Conservation (phyloP, 2,888 invertebrate species). For the Iphiclides podalirius region DNA sequence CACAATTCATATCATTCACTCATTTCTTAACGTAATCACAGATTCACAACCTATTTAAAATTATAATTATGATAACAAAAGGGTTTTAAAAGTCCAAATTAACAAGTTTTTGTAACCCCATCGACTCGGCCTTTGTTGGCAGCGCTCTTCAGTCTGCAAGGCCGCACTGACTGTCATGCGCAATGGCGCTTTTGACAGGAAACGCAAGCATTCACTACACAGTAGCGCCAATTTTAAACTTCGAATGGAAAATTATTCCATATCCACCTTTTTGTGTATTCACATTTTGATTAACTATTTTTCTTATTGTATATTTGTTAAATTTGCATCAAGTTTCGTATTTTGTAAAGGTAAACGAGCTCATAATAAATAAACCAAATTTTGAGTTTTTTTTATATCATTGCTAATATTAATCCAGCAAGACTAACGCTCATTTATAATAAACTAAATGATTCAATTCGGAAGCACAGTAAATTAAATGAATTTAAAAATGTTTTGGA, state of each 20-base stretch:
- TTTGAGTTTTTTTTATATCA: too few species aligned
- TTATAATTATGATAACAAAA: slow-evolving; percentile 79
- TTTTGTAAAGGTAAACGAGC: too few species aligned
- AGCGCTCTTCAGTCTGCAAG: slow-evolving; percentile 80
- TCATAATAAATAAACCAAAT: too few species aligned
- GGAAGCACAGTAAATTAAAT: too few species aligned
- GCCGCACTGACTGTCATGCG: slow-evolving; percentile 81
- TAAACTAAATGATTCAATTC: too few species aligned
- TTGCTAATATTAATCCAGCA: too few species aligned
- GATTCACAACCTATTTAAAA: slow-evolving; percentile 81
- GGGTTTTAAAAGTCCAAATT: slow-evolving; percentile 77
- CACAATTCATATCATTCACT: slow-evolving; percentile 79
- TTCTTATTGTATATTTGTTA: too few species aligned
- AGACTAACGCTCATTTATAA: too few species aligned
- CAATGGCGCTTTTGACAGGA: slow-evolving; percentile 79
- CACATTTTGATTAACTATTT: too few species aligned
- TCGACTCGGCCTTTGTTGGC: slow-evolving; percentile 81
- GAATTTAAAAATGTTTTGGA: too few species aligned
- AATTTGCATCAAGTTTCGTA: too few species aligned
- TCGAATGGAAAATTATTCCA: slow-evolving; percentile 46
- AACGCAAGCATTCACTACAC: slow-evolving; percentile 75
- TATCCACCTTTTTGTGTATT: too few species aligned
- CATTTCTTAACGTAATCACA: slow-evolving; percentile 81
- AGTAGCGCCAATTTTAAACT: slow-evolving; percentile 71
- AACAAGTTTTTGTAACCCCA: slow-evolving; percentile 79